A percentile compares a stretch with the other conserved stretches of the same genome.
Conservation (phyloP, 2,113 vertebrate genomes). For the Brevimyrus niger region DNA sequence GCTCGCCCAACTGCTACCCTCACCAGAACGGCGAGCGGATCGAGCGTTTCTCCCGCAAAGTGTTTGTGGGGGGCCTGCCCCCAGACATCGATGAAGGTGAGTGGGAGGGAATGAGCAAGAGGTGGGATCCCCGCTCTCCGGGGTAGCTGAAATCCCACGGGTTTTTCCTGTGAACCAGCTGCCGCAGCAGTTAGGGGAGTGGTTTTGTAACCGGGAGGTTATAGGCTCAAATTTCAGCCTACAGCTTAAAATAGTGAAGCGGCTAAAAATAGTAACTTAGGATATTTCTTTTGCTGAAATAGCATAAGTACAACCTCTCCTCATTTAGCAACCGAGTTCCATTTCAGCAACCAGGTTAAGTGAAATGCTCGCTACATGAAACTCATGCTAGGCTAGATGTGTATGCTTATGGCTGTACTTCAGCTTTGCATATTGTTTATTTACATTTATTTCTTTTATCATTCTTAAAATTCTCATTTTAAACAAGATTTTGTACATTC, state of each 20-base stretch:
- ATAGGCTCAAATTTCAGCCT: not conserved
- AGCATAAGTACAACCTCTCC: not conserved
- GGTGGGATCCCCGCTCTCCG: not conserved
- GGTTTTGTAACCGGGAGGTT: not conserved
- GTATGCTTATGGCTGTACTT: not conserved
- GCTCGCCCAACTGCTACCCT: slow-evolving; percentile 81
- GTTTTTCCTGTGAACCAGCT: not conserved
- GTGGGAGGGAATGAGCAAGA: not conserved
- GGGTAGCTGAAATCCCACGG: not conserved
- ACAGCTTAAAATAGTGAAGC: not conserved
- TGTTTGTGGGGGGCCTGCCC: slow-evolving; percentile 93
- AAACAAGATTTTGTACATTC: not conserved
- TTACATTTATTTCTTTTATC: not conserved
- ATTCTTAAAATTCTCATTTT: not conserved
- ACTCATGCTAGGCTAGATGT: not conserved
- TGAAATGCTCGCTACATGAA: not conserved
- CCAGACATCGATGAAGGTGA: slow-evolving; percentile 97
- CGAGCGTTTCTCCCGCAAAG: slow-evolving; percentile 94
- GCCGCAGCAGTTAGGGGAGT: not conserved
- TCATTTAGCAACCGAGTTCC: not conserved
- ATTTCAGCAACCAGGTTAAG: not conserved
- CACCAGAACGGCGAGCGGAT: slow-evolving; percentile 92
- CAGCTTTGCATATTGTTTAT: not conserved
- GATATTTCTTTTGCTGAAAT: not conserved
- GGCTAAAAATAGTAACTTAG: not conserved